Evolutionary conservation across 1,140 invertebrate species (phyloP), one percentile per base, ranked within the genome.

Genomic region (Achroia grisella): DNA sequence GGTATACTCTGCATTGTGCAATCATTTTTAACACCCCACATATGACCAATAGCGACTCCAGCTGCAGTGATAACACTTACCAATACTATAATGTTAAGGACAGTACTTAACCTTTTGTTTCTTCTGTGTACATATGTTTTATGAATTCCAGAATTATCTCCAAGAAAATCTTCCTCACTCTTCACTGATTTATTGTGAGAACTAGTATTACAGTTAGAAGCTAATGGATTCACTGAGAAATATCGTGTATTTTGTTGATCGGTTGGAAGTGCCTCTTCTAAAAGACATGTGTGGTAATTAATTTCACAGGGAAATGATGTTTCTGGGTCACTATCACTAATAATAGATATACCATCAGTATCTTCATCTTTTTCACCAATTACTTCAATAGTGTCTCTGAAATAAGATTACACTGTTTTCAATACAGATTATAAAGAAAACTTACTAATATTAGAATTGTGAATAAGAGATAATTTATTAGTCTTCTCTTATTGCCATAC

Each of bases 111-210:
- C 45, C 71, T 76, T 46, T 86, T 86, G 51, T 87, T 87, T 54
- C 78, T 68, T 58, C 67, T 71, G 44, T 87, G 86, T 10, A 86
- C 80, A 70, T 87, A 87, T 15, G 74, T 86, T 58, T 78, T 86
- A 31, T 77, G 69, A 56, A 76, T 86, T 12, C 49, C 57, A 55
- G 34, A 62, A 44, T 45, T 63, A 17, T 73, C 67, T 45, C 63
- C 62, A 35, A 81, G 61, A 52, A 76, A 69, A 52, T 74, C 71
- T 40, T 71, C 55, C 4, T 66, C 58, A 47, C 43, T 48, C 39
- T 50, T 60, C 42, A 63, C 43, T 46, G 58, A 48, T 55, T 69
- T 56, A 39, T 65, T 10, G 15, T 57, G 44, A 44, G 14, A 8
- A n/a, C 10, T n/a, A n/a, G 61, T 46, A 43, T 56, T 42, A 30